A percentile compares a stretch with the other conserved stretches of the same genome.
These are phyloP conservation scores for Thecocarcelia acutangulata DNA, from an alignment of 2,888 invertebrate genomes.

Conservation along the genomic window DNA sequence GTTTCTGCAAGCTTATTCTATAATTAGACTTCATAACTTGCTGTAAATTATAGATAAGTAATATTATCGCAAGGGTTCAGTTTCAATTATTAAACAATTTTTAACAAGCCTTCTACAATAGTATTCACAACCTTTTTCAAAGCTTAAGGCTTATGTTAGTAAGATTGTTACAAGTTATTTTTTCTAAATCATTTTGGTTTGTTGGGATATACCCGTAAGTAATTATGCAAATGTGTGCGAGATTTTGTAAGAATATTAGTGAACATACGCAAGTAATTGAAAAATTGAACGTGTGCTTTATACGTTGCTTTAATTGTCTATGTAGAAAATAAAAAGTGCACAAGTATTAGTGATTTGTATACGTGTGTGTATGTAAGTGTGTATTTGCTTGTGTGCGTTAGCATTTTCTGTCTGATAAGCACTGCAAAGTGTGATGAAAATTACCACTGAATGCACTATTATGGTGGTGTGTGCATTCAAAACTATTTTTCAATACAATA, in stretches of 20 bases:
- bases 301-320: slow-evolving; percentile 16
- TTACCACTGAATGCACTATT: slow-evolving; percentile 64
- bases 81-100: too few species aligned
- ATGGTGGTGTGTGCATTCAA: slow-evolving; percentile 58
- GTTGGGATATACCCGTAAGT: too few species aligned
- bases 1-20: too few species aligned
- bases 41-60: too few species aligned
- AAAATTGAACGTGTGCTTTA: neutral
- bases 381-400: neutral
- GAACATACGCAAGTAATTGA: slow-evolving; percentile 10
- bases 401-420: slow-evolving; percentile 40
- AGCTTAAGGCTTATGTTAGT: too few species aligned
- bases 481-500: slow-evolving; percentile 65
- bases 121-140: too few species aligned
- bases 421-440: slow-evolving; percentile 60
- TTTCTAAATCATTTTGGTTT: neutral
- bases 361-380: neutral
- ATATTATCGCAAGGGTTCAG: too few species aligned
- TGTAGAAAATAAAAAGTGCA: neutral
- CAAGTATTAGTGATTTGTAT: neutral
- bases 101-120: too few species aligned
- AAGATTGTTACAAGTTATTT: too few species aligned
- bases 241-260: neutral
- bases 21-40: too few species aligned
- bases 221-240: slow-evolving; percentile 7